Conservation (phyloP, 2,113 vertebrate genomes). For the Etia nguti region DNA sequence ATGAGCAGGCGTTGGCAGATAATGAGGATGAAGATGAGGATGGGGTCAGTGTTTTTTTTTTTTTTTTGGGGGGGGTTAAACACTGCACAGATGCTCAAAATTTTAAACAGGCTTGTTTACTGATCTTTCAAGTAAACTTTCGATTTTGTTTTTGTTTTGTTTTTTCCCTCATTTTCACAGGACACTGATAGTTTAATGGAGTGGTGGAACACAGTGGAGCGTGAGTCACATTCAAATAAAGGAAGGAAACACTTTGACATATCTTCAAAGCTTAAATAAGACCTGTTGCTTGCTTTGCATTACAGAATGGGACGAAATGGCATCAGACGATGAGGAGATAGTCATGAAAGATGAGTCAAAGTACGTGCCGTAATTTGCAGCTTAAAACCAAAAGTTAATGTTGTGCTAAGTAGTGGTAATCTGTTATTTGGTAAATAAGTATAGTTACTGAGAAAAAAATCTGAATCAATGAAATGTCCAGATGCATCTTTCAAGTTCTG, state of each 20-base stretch:
- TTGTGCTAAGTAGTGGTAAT: neutral
- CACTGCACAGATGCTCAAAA: neutral
- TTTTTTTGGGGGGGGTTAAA: neutral
- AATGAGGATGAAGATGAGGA: conserved; percentile 34
- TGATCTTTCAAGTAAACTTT: neutral
- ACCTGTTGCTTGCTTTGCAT: neutral
- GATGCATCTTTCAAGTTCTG: too few relatives aligned
- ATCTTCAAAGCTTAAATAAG: neutral
- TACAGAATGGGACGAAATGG: conserved; percentile 74
- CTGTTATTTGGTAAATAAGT: neutral
- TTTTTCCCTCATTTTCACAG: conserved; percentile 32
- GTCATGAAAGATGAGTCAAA: conserved; percentile 44
- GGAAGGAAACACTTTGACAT: neutral
- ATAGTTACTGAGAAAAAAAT: too few relatives aligned
- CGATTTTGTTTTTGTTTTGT: too few relatives aligned
- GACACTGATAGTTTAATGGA: conserved; percentile 77
- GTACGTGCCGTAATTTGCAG: conserved; percentile 25
- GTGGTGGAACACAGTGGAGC: conserved; percentile 74
- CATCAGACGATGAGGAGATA: conserved; percentile 62
- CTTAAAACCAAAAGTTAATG: neutral
- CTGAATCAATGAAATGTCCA: too few relatives aligned
- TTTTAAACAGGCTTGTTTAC: neutral
- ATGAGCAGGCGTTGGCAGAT: conserved; percentile 10
- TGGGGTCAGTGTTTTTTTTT: conserved; percentile 45
- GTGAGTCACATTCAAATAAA: conserved; percentile 47